These are phyloP conservation scores for Gymnocypris eckloni DNA, from an alignment of 2,797 vertebrate genomes.

Conservation along the genomic window DNA sequence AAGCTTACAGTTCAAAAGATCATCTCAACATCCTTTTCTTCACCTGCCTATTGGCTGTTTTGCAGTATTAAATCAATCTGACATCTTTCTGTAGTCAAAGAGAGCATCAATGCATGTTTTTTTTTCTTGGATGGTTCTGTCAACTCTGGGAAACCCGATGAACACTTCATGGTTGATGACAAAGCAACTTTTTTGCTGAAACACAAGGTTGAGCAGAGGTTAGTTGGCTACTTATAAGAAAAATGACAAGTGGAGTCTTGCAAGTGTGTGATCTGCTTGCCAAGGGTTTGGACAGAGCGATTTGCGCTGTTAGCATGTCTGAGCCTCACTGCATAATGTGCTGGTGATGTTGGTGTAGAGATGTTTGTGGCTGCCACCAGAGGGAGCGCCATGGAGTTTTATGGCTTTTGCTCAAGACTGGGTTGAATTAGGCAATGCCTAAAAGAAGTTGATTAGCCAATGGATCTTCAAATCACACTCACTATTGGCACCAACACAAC, in stretches of 20 bases:
- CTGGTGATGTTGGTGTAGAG: conserved; percentile 6
- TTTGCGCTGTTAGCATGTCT: conserved; percentile 28
- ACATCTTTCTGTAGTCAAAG: conserved; percentile 3
- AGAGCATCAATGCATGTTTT: neutral
- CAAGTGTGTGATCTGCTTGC: conserved; percentile 22
- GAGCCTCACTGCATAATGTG: neutral
- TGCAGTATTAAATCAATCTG: conserved; percentile 11
- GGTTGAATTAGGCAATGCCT: neutral
- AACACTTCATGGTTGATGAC: conserved; percentile 7
- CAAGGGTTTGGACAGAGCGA: conserved; percentile 1
- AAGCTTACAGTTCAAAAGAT: conserved; percentile 7
- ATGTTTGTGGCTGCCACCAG: conserved; percentile 28
- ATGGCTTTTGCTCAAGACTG: neutral
- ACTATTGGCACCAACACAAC: neutral
- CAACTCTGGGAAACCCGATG: neutral
- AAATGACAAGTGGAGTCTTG: neutral
- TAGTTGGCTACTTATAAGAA: neutral
- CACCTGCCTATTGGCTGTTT: neutral
- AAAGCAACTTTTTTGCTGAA: conserved; percentile 22
- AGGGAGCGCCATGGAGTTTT: conserved; percentile 24
- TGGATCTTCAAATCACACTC: conserved; percentile 19
- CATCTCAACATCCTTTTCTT: conserved; percentile 8
- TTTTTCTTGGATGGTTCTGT: conserved; percentile 17
- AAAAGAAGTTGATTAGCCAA: conserved; percentile 7
- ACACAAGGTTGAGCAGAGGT: conserved; percentile 24